Percentiles rank a stretch among this genome's conserved stretches.
Evolutionary conservation across 2,888 invertebrate species (phyloP).

Genomic region (Drosophila fungiperda): DNA sequence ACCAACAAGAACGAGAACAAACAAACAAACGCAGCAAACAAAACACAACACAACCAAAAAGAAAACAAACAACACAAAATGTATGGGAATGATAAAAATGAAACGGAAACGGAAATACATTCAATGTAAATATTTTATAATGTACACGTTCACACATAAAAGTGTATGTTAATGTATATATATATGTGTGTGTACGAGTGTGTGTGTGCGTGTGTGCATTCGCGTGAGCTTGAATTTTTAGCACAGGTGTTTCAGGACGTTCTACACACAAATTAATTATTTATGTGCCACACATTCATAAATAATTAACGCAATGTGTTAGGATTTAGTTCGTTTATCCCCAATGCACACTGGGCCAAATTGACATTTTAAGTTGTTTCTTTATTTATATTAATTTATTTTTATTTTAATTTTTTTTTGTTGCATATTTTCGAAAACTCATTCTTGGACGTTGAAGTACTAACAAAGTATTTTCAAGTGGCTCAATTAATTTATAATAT

Average conservation of each 20-base stretch:
- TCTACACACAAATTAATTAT: slow-evolving; percentile 37
- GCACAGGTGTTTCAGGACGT: slow-evolving; percentile 50
- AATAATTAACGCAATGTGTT: slow-evolving; percentile 55
- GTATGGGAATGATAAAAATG: slow-evolving; percentile 49
- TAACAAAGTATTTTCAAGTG: neutral
- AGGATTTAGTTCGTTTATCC: slow-evolving; percentile 41
- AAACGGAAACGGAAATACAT: slow-evolving; percentile 48
- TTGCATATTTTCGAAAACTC: neutral
- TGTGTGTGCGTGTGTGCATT: neutral
- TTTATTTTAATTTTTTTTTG: neutral
- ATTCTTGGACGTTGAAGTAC: neutral
- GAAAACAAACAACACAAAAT: slow-evolving; percentile 17
- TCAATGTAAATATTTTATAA: slow-evolving; percentile 55
- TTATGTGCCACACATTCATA: slow-evolving; percentile 44
- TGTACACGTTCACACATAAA: slow-evolving; percentile 21
- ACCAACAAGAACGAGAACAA: slow-evolving; percentile 42
- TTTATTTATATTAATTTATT: too few relatives aligned
- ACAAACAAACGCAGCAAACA: slow-evolving; percentile 47
- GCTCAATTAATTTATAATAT: neutral
- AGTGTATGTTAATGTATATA: slow-evolving; percentile 1
- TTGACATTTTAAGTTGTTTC: neutral
- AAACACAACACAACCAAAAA: slow-evolving; percentile 16
- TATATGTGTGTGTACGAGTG: neutral
- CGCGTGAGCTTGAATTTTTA: slow-evolving; percentile 8
- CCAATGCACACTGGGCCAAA: neutral